These are phyloP conservation scores for Mesocentrotus franciscanus DNA, from an alignment of 53 echinoderm and acorn worm species.

Conservation along the genomic window DNA sequence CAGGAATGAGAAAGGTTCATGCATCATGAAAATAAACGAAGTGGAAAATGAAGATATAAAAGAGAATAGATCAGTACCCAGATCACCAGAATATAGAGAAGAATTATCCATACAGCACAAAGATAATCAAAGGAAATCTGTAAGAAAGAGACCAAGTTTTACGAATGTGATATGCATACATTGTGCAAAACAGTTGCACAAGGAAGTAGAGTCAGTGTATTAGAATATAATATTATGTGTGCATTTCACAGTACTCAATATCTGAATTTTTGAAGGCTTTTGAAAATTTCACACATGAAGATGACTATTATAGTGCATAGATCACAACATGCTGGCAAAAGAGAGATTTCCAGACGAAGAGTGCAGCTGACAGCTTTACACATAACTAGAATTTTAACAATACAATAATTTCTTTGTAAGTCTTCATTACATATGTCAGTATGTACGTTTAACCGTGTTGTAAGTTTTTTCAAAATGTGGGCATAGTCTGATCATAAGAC, in stretches of 20 bases:
- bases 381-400: no score
- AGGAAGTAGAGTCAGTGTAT: neutral
- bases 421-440: no score
- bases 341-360: neutral
- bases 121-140: neutral
- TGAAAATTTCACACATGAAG: no score
- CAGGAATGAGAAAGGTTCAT: neutral
- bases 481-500: no score
- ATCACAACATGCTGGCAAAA: neutral
- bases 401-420: no score
- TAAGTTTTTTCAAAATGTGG: no score
- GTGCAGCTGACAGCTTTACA: no score
- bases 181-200: neutral
- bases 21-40: conserved; percentile 34
- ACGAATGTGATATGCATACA: neutral
- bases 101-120: conserved; percentile 4
- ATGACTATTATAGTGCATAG: no score
- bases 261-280: no score
- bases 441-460: no score
- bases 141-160: neutral
- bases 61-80: conserved; percentile 14
- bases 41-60: conserved; percentile 3
- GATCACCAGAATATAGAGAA: conserved; percentile 14
- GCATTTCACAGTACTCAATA: neutral
- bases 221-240: neutral